phyloP scores from a whole-genome alignment of 2,113 vertebrate species.

The Scatophagus argus region DNA sequence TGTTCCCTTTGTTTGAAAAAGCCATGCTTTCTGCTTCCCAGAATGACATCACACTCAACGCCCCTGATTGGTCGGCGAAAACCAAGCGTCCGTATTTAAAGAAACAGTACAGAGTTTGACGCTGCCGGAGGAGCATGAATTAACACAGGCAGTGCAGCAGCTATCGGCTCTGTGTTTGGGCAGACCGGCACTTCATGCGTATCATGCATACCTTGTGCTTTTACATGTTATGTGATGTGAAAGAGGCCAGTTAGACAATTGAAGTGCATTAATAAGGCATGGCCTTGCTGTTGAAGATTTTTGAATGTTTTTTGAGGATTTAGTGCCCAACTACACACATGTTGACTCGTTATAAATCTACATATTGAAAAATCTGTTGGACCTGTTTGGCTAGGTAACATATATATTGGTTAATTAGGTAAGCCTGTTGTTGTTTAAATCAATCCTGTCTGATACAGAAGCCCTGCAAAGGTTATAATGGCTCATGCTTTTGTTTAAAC shows the following conservation, averaged over 20 bases:
- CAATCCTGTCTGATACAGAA: not conserved
- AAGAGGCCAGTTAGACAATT: too few relatives aligned
- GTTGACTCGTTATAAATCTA: not conserved
- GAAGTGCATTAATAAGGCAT: too few relatives aligned
- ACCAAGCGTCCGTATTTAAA: conserved; percentile 81
- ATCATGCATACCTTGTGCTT: not conserved
- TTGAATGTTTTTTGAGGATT: not conserved
- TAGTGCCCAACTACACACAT: too few relatives aligned
- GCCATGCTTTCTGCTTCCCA: conserved; percentile 91
- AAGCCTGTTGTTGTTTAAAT: not conserved
- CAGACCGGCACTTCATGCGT: not conserved
- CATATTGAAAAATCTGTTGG: too few relatives aligned
- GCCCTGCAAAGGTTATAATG: not conserved
- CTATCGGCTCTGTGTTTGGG: not conserved
- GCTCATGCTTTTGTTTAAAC: too few relatives aligned
- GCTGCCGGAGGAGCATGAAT: conserved; percentile 19
- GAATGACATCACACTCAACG: conserved; percentile 92
- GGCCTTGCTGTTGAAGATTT: not conserved
- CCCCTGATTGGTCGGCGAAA: conserved; percentile 86
- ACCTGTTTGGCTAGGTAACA: too few relatives aligned
- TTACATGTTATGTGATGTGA: not conserved
- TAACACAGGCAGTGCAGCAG: conserved; percentile 45
- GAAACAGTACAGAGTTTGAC: conserved; percentile 79
- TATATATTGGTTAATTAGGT: too few relatives aligned
- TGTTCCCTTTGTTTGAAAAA: conserved; percentile 99